Percentiles rank a stretch among this genome's conserved stretches.
Conservation (phyloP, 2,797 vertebrate genomes). For the Carcharodon carcharias region DNA sequence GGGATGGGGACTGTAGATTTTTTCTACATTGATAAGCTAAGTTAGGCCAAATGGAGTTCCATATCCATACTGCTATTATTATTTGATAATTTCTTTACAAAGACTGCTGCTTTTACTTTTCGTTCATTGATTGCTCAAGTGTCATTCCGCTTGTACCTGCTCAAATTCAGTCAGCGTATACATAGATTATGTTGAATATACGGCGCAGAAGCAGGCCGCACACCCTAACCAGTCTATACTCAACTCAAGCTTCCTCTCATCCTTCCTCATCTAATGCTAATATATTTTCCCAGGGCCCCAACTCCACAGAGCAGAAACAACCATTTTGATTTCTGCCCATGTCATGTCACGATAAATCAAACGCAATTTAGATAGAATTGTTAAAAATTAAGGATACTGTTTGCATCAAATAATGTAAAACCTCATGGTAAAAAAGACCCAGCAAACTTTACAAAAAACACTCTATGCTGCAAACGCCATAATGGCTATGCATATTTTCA, state of each 20-base stretch:
- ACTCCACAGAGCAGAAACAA: background rate
- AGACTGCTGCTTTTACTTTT: background rate
- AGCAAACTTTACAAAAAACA: background rate
- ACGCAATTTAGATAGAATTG: background rate
- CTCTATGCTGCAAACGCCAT: background rate
- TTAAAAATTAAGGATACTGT: background rate
- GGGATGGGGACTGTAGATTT: too few relatives aligned
- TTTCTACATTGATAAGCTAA: background rate
- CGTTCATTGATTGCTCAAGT: background rate
- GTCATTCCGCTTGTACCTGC: background rate
- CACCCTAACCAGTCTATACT: background rate
- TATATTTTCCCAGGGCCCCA: background rate
- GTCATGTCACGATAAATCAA: background rate
- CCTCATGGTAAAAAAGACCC: background rate
- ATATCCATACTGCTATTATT: background rate
- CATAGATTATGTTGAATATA: background rate
- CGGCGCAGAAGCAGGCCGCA: background rate
- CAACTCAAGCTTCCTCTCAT: background rate
- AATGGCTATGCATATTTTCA: background rate
- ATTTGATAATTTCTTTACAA: background rate
- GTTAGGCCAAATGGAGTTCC: background rate
- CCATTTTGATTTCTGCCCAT: background rate
- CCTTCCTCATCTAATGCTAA: background rate
- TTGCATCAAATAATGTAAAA: background rate
- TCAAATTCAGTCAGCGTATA: background rate